These are phyloP conservation scores for Phalacrocorax carbo DNA, from an alignment of 2,113 vertebrate species.

Conservation along the genomic window DNA sequence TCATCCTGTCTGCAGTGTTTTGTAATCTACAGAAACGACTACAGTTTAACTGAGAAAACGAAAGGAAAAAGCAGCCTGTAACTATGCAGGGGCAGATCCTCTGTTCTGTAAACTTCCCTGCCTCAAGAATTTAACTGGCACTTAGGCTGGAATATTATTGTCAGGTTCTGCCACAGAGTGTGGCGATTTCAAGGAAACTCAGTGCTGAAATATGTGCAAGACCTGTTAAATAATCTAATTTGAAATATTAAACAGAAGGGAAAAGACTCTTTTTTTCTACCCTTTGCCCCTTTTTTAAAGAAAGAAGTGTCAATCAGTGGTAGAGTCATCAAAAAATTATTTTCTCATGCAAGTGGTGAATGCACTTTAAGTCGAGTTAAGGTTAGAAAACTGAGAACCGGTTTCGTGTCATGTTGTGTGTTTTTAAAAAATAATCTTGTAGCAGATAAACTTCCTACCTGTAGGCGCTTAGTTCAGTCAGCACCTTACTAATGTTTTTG, in stretches of 20 bases:
- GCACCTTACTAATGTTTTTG: neutral
- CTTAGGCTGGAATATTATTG: neutral
- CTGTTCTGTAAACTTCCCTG: neutral
- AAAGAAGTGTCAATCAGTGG: neutral
- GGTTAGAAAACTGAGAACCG: neutral
- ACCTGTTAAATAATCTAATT: neutral
- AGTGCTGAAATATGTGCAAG: neutral
- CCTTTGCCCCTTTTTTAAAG: neutral
- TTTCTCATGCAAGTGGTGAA: neutral
- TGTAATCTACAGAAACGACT: constrained; percentile 13
- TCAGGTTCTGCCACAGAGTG: neutral
- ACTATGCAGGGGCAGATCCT: neutral
- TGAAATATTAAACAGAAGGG: neutral
- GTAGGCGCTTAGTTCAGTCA: neutral
- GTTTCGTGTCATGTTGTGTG: neutral
- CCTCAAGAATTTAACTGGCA: neutral
- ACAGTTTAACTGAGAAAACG: constrained; percentile 3
- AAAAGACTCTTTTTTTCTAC: neutral
- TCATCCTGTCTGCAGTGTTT: constrained; percentile 21
- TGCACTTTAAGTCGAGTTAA: neutral
- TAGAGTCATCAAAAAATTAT: neutral
- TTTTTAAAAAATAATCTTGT: neutral
- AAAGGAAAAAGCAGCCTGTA: neutral
- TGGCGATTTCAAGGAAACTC: neutral
- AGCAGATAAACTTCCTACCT: neutral